Evolutionary conservation across 2,113 vertebrate species (phyloP).

Genomic region (Psophia crepitans): DNA sequence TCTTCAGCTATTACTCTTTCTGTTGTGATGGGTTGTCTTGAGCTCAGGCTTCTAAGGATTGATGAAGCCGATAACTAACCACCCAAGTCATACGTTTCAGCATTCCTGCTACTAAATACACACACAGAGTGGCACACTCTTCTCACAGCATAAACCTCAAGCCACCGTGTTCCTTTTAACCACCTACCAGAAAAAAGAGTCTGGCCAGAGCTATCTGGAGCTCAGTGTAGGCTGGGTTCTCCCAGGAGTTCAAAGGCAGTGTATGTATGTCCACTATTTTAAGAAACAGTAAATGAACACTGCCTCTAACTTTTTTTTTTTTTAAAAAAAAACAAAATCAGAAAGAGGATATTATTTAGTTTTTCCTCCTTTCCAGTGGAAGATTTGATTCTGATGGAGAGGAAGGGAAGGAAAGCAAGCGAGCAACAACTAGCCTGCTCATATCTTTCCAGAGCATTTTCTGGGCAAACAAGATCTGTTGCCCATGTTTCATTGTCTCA

Average conservation of each 20-base stretch:
- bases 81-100: background rate
- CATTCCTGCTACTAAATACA: background rate
- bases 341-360: background rate
- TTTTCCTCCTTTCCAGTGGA: background rate
- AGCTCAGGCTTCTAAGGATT: background rate
- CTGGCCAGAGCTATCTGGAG: background rate
- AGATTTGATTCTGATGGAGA: background rate
- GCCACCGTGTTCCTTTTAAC: background rate
- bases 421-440: background rate
- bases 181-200: background rate
- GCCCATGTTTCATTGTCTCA: background rate
- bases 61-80: background rate
- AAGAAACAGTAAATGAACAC: background rate
- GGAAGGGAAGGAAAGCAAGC: background rate
- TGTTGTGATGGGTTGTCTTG: background rate
- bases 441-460: background rate
- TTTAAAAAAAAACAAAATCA: background rate
- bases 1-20: background rate
- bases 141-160: background rate
- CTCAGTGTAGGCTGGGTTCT: background rate
- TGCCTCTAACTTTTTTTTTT: background rate
- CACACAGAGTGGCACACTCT: background rate
- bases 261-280: background rate
- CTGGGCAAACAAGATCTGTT: background rate
- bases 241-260: background rate